phyloP scores from a whole-genome alignment of 2,888 invertebrate genomes.

The Yponomeuta sedellus region DNA sequence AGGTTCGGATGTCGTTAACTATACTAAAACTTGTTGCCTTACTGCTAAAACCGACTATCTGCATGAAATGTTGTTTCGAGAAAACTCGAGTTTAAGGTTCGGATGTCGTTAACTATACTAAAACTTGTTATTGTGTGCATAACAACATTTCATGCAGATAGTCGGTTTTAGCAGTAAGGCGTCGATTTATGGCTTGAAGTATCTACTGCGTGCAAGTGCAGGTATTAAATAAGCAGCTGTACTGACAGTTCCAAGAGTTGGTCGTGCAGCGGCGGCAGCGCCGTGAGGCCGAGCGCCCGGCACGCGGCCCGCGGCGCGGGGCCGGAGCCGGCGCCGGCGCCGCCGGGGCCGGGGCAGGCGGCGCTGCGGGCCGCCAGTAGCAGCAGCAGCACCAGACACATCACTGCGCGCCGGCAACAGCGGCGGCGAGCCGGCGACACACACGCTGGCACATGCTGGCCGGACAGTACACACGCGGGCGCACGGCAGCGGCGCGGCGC shows the following conservation, averaged over 20 bases:
- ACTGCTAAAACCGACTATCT: too few relatives aligned
- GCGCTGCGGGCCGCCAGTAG: slow-evolving; percentile 5
- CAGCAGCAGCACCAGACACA: background rate
- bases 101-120: too few relatives aligned
- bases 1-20: too few relatives aligned
- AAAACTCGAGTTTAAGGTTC: too few relatives aligned
- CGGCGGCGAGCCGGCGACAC: background rate
- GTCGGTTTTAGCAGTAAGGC: too few relatives aligned
- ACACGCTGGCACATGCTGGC: background rate
- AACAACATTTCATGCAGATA: too few relatives aligned
- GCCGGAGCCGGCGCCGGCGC: slow-evolving; percentile 5
- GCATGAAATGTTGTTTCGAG: too few relatives aligned
- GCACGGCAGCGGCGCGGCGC: slow-evolving; percentile 3
- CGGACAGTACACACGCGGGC: background rate
- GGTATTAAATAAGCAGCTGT: background rate
- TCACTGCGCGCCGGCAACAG: background rate
- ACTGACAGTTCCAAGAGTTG: slow-evolving; percentile 47
- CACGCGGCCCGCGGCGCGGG: slow-evolving; percentile 38
- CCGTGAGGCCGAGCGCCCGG: slow-evolving; percentile 43
- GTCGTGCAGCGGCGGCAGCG: slow-evolving; percentile 48
- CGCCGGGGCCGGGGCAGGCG: slow-evolving; percentile 20
- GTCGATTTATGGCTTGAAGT: too few relatives aligned
- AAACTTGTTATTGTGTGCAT: too few relatives aligned
- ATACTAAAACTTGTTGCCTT: too few relatives aligned
- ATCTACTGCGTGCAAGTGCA: background rate